Evolutionary conservation across 2,797 vertebrate genomes (phyloP).

Genomic region (Anas bahamensis): DNA sequence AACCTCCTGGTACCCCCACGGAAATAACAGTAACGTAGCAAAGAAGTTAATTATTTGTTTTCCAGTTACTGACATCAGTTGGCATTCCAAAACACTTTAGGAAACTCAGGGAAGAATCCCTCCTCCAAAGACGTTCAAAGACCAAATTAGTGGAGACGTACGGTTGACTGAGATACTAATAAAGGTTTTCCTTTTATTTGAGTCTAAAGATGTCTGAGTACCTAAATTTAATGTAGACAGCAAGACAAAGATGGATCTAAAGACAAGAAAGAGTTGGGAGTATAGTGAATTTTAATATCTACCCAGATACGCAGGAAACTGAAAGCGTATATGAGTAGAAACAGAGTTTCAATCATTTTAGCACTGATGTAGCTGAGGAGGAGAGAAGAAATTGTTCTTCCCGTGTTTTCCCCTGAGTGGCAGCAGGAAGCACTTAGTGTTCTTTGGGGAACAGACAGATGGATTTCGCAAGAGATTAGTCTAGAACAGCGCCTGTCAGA

Average conservation of each 20-base stretch:
- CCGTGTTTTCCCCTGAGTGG: background rate
- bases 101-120: background rate
- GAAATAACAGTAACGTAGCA: slow-evolving; percentile 15
- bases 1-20: background rate
- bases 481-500: slow-evolving; percentile 12
- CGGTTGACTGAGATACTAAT: background rate
- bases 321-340: background rate
- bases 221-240: background rate
- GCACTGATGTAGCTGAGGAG: background rate
- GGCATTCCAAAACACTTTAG: slow-evolving; percentile 34
- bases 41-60: background rate
- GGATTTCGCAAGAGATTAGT: slow-evolving; percentile 6
- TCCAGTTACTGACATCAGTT: background rate
- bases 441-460: slow-evolving; percentile 37
- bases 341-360: slow-evolving; percentile 7
- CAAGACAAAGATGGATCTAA: background rate
- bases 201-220: background rate
- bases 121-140: background rate
- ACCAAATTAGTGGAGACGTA: background rate
- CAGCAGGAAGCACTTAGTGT: background rate
- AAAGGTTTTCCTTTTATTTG: background rate
- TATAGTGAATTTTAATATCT: background rate
- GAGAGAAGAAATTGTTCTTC: background rate
- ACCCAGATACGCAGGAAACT: background rate
- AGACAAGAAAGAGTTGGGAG: background rate